phyloP scores from a whole-genome alignment of 2,888 invertebrate genomes.

The Onchidella celtica region DNA sequence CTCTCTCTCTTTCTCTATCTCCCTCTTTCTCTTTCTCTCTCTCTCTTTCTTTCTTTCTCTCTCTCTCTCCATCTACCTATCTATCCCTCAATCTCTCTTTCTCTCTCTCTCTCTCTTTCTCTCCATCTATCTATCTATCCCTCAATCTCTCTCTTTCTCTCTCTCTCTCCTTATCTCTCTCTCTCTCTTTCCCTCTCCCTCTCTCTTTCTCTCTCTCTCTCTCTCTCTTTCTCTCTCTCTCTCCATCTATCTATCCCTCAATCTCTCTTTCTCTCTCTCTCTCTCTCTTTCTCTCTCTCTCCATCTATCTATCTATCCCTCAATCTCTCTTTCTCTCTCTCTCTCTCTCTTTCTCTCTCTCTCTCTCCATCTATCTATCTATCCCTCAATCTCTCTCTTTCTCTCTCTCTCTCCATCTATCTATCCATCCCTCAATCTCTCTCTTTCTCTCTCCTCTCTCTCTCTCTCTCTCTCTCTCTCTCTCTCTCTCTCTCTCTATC shows the following conservation, averaged over 20 bases:
- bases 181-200: slow-evolving; percentile 20
- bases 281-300: slow-evolving; percentile 31
- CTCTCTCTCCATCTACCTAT: not conserved
- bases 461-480: not conserved
- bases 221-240: slow-evolving; percentile 14
- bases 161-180: slow-evolving; percentile 34
- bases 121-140: not conserved
- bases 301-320: slow-evolving; percentile 13
- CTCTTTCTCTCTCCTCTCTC: not conserved
- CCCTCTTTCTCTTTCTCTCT: not conserved
- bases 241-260: not conserved
- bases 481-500: not conserved
- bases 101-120: slow-evolving; percentile 43
- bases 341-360: not conserved
- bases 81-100: not conserved
- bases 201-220: slow-evolving; percentile 18
- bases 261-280: not conserved
- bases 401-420: not conserved
- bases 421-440: not conserved
- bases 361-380: not conserved
- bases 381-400: not conserved
- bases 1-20: slow-evolving; percentile 19
- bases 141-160: slow-evolving; percentile 22
- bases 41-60: not conserved
- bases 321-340: not conserved